Base-by-base conservation (phyloP, 2,113 vertebrate genomes). In the Triplophysa dalaica region DNA sequence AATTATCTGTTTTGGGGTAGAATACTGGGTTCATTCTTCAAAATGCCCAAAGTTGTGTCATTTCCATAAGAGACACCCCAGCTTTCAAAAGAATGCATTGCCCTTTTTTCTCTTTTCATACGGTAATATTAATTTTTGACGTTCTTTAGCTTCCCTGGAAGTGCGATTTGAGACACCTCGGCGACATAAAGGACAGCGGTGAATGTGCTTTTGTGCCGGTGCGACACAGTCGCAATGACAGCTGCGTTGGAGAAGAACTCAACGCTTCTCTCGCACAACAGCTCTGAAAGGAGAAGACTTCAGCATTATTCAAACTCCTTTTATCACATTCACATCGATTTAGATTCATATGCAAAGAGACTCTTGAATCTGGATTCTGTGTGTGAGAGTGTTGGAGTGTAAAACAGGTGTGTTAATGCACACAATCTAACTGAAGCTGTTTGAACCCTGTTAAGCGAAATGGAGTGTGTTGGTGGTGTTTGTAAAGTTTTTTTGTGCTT, bases 331-430 rank as follows among this genome's bases (percentile, higher is more conserved):
- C 83, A 80, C 83, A 84, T 70, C 29, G 67, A 62, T 85, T 86
- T 85, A 68, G 77, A 82, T 87, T 84, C 83, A 78, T 77, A 82
- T 87, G 82, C 77, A 77, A 74, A 81, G 50, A 75, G 52, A 58
- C 38, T 22, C 29, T 13, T 66, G 58, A 56, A 77, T 19, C 75
- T 50, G 33, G 68, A 72, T 65, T 65, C 13, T 64, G 45, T 58
- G 45, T 52, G 50, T 43, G 29, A 8, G 24, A 10, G 8, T 52
- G 43, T 10, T 6, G 17, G n/a, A 58, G 63, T 78, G 52, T 56
- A 58, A 73, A 60, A 22, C 70, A 60, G 70, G 70, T 58, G 65
- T 21, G 19, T 58, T 58, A 56, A 56, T 56, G 24, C 67, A 52
- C 50, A 45, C 11, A 12, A 45, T 45, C 43, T 11, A 52, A 52